Base-by-base conservation (phyloP, 2,888 invertebrate species). In the Dorcus hopei region DNA sequence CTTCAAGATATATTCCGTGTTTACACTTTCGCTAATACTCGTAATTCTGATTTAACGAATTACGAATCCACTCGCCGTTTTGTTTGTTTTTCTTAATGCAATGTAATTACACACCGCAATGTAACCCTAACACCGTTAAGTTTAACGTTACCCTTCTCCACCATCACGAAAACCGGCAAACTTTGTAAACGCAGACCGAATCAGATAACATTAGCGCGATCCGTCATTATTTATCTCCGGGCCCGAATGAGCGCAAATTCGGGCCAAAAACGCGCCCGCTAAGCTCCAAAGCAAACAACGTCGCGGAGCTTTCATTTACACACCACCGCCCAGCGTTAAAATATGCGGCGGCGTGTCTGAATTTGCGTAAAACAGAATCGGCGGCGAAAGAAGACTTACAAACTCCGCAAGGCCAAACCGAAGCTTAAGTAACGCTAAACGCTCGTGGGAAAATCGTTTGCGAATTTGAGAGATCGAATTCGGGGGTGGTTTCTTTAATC, bases 361-460 rank as follows among this genome's bases (percentile, higher is more conserved):
- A 59, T 60, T 63, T 67, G 61, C 64, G 61, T 60, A 47, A 50
- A 57, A 54, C 56, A 61, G 26, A 33, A 33, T 33, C 26, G 26
- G 26, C 26, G 39, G 6, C 47, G 47, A 40, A 14, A 52, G 61
- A 61, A 61, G 61, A 58, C 61, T 58, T 61, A 61, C 49, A 54
- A 49, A 52, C 40, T 45, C 26, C 26, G 26, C 26, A 6, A 33
- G 26, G 26, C 26, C 26, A 33, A 33, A 33, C 26, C 26, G 26
- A 33, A 43, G 58, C 58, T 57, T 49, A 58, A 9, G 49, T 49
- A 54, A 59, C 57, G 58, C 58, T 64, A 70, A 67, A 62, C 65
- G 66, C 62, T 66, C 70, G 69, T 71, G 71, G 70, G 71, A 71
- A 71, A 65, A 66, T 64, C 69, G 65, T 66, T 69, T 65, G 64